Evolutionary conservation across 2,888 invertebrate species (phyloP), one percentile per base, ranked within the genome.

Genomic region (Leptarthrus brevirostris): DNA sequence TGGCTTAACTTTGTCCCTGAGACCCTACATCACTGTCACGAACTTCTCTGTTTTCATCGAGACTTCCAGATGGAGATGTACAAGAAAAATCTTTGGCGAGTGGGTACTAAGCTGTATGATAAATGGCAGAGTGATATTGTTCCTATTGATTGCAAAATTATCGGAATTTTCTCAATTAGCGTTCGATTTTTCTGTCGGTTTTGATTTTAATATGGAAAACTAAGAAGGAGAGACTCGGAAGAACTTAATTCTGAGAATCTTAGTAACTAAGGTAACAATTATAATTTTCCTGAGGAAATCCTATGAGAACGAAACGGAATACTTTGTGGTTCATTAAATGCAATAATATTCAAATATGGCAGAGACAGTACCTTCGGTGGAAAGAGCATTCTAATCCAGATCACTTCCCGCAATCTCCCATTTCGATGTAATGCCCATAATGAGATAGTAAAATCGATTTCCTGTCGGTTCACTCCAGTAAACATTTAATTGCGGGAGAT

Each of bases 21-120:
- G 69, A 69, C 69, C 69, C 69, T 69, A 69, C 52, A 69, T 69
- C 69, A 69, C 69, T 69, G 69, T 69, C 69, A 69, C 18, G 52
- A 69, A 69, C 69, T 69, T 69, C 18, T 52, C 69, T 30, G 5
- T 22, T 34, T 24, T 18, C 20, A 14, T 22, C 12, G 12, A 10
- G 2, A 16, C 18, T 26, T 12, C 20, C 20, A 12, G 5, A n/a
- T 34, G 0, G 34, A 20, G 16, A 20, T 40, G 49, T 69, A 24
- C 20, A 64, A 20, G 49, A 20, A 20, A 64, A 64, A 64, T 49
- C 52, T 52, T 44, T 34, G 52, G 52, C 20, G 26, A 54, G 8
- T 54, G 12, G 30, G 14, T 26, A 54, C 69, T 14, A 34, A 44
- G 52, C 34, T 26, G 18, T 69, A 52, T 69, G 52, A 69, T 52